phyloP scores from a whole-genome alignment of 2,113 vertebrate species.

The Tychaedon coryphoeus region DNA sequence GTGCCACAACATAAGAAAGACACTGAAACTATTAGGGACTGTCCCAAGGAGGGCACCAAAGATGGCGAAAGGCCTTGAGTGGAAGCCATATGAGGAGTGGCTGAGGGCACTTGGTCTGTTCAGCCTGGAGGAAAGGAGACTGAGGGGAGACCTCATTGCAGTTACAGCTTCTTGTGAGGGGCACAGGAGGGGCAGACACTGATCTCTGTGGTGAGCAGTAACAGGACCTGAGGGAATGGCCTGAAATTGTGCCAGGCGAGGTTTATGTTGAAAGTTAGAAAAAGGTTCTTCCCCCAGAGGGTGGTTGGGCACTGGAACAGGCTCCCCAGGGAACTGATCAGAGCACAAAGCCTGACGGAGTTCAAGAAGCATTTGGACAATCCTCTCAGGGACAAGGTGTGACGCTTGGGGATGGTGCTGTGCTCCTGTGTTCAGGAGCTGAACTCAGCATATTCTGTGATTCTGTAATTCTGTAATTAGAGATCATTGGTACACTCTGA shows the following conservation, averaged over 20 bases:
- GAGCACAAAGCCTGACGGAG: not conserved
- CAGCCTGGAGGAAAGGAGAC: not conserved
- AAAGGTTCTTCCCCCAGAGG: not conserved
- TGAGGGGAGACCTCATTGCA: not conserved
- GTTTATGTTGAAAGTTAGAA: accelerated
- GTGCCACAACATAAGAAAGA: not conserved
- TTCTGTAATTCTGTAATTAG: not conserved
- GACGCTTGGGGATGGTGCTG: not conserved
- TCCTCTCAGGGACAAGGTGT: not conserved
- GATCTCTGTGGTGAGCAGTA: not conserved
- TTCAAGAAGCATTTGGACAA: not conserved
- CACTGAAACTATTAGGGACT: not conserved
- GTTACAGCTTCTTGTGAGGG: not conserved
- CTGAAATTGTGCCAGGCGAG: not conserved
- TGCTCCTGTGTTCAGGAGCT: no score
- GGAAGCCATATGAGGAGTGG: not conserved
- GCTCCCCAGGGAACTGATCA: not conserved
- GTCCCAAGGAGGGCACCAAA: not conserved
- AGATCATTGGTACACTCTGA: not conserved
- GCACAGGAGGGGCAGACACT: not conserved
- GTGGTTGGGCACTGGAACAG: not conserved
- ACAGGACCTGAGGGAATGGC: not conserved
- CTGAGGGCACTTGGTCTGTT: not conserved
- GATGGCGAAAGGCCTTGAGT: not conserved
- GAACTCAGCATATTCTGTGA: not conserved